phyloP scores from a whole-genome alignment of 2,797 vertebrate species.

The Trichosurus vulpecula region DNA sequence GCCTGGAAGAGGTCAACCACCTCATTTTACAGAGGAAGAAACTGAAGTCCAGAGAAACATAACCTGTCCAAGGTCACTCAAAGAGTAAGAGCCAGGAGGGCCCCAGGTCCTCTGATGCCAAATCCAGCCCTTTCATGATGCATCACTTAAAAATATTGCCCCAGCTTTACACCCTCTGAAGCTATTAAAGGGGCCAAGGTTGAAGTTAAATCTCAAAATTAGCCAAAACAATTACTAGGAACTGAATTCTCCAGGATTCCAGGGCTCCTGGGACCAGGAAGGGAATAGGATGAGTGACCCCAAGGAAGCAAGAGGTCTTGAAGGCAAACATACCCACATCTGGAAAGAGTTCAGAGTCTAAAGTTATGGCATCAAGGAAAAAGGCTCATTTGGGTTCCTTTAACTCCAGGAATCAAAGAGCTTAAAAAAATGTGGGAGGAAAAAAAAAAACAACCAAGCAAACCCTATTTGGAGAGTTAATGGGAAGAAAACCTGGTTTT shows the following conservation, averaged over 20 bases:
- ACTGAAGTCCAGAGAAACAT: neutral
- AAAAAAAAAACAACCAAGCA: neutral
- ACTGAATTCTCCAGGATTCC: neutral
- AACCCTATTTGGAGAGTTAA: neutral
- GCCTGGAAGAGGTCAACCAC: neutral
- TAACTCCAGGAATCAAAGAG: neutral
- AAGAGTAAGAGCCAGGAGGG: neutral
- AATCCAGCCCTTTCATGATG: neutral
- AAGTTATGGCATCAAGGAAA: neutral
- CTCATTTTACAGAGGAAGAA: neutral
- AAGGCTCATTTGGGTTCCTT: neutral
- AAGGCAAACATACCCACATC: neutral
- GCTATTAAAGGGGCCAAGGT: conserved; percentile 4
- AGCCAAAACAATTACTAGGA: neutral
- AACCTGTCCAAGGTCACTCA: neutral
- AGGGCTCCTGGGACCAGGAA: neutral
- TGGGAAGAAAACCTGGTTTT: neutral
- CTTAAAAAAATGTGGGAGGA: neutral
- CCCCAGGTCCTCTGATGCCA: neutral
- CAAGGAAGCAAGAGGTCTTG: neutral
- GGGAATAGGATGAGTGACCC: conserved; percentile 11
- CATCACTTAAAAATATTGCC: neutral
- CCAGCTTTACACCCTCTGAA: neutral
- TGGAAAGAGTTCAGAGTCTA: neutral
- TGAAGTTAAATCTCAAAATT: conserved; percentile 23